These are phyloP conservation scores for Lithobates pipiens DNA, from an alignment of 2,797 vertebrate genomes.

Conservation along the genomic window DNA sequence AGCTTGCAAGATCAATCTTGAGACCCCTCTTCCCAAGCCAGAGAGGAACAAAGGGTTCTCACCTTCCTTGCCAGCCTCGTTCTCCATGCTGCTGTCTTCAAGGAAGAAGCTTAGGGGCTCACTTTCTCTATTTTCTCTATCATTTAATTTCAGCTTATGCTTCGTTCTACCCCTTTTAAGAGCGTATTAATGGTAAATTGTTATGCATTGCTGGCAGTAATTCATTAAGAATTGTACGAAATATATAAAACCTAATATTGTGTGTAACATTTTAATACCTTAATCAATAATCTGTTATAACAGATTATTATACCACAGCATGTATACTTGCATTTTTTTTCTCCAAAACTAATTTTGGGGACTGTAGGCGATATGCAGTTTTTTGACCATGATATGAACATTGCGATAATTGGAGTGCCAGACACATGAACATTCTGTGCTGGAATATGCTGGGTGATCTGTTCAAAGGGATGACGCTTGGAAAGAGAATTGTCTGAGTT, in stretches of 20 bases:
- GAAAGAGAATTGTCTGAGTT: background rate
- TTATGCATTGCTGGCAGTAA: background rate
- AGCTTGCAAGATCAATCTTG: constrained; percentile 52
- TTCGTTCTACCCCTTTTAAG: background rate
- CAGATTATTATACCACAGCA: no score
- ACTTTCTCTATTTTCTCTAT: constrained; percentile 64
- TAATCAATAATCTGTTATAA: background rate
- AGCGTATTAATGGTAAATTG: background rate
- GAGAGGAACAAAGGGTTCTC: constrained; percentile 46
- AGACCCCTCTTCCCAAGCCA: constrained; percentile 52
- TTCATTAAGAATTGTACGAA: background rate
- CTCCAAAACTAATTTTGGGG: background rate
- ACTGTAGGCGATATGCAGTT: background rate
- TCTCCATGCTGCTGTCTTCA: constrained; percentile 20
- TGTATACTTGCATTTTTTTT: background rate
- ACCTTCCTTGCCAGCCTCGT: constrained; percentile 34
- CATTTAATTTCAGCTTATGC: constrained; percentile 36
- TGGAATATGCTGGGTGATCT: background rate
- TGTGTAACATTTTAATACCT: background rate
- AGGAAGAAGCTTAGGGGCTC: constrained; percentile 13
- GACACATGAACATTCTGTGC: background rate
- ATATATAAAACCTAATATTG: background rate
- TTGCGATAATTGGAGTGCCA: background rate
- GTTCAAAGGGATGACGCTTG: background rate
- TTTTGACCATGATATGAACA: background rate